Evolutionary conservation across 92 coral and sea anemone species (phyloP).

Genomic region (Zoanthus gigantus): DNA sequence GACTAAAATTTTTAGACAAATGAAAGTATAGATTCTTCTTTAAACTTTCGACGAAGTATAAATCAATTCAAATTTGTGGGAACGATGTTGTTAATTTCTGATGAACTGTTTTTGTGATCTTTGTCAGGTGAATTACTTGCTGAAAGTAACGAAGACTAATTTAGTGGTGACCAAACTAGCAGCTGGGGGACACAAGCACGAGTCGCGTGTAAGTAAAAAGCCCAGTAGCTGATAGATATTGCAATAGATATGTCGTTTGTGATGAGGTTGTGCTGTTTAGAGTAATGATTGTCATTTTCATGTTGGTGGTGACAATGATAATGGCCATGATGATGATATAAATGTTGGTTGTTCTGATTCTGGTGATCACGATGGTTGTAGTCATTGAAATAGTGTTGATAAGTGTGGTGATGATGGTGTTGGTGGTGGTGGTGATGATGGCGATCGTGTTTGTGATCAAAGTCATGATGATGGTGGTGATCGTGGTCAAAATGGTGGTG

Average conservation of each 20-base stretch:
- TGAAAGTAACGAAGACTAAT: constrained; percentile 94
- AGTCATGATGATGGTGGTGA: background rate
- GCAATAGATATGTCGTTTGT: background rate
- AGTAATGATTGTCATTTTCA: background rate
- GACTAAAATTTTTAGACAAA: no score
- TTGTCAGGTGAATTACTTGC: constrained; percentile 75
- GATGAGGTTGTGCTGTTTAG: background rate
- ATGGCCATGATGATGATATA: background rate
- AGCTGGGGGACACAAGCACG: constrained; percentile 97
- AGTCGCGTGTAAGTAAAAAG: constrained; percentile 72
- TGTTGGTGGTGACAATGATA: background rate
- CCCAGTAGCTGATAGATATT: background rate
- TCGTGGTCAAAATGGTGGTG: background rate
- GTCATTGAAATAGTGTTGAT: background rate
- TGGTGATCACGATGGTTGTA: background rate
- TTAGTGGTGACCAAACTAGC: constrained; percentile 95
- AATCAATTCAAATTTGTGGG: no score
- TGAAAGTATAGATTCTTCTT: no score
- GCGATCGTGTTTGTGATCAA: background rate
- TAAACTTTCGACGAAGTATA: no score
- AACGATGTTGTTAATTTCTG: no score
- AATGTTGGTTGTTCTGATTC: background rate
- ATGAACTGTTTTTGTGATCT: background rate
- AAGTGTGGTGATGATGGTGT: background rate
- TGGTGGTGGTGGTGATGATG: background rate